phyloP scores from a whole-genome alignment of 2,113 vertebrate genomes.

The Pyrgilauda ruficollis region DNA sequence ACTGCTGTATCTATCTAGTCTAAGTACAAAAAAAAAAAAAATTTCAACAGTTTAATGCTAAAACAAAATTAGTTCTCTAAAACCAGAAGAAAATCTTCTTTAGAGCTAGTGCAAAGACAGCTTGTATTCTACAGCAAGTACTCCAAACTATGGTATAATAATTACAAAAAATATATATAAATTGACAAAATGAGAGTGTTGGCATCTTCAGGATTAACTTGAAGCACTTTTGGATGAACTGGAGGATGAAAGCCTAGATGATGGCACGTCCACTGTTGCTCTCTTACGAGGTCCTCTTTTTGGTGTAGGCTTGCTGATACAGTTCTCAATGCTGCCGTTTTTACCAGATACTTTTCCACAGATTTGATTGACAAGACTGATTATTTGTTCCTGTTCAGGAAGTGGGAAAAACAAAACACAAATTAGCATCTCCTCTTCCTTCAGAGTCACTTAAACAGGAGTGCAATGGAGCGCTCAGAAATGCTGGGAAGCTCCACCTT shows the following conservation, averaged over 20 bases:
- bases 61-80: conserved; percentile 87
- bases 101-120: conserved; percentile 99
- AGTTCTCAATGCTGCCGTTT: conserved; percentile 81
- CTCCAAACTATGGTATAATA: conserved; percentile 90
- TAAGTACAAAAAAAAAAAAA: conserved; percentile 82
- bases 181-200: conserved; percentile 72
- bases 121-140: conserved; percentile 90
- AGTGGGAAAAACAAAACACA: background rate
- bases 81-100: conserved; percentile 94
- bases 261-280: conserved; percentile 88
- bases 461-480: background rate
- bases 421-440: background rate
- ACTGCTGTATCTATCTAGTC: conserved; percentile 80
- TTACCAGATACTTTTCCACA: conserved; percentile 90
- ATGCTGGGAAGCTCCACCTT: background rate
- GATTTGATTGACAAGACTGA: conserved; percentile 95
- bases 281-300: conserved; percentile 95
- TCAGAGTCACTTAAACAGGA: background rate
- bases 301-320: conserved; percentile 85
- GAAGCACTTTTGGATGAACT: conserved; percentile 87
- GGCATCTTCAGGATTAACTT: conserved; percentile 84
- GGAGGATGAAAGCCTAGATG: conserved; percentile 87
- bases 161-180: conserved; percentile 83
- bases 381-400: conserved; percentile 89
- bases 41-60: conserved; percentile 91